Evolutionary conservation across 2,888 invertebrate genomes (phyloP).

Genomic region (Odontomyia ornata): DNA sequence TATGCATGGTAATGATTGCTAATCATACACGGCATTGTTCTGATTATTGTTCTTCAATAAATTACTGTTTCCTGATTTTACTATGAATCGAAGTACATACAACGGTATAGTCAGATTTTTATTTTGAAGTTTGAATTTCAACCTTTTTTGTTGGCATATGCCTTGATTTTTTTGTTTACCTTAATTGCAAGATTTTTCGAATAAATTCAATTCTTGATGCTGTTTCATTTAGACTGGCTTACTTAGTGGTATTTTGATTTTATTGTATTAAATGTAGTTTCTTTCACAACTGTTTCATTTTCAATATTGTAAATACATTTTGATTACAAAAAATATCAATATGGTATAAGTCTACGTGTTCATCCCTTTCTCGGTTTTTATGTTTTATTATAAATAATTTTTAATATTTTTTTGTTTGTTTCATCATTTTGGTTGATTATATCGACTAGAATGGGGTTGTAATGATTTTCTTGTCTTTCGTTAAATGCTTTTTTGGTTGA

Average conservation of each 20-base stretch:
- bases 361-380: not conserved
- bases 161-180: not conserved
- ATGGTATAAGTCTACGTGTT: not conserved
- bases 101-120: no score
- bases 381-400: not conserved
- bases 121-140: no score
- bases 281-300: no score
- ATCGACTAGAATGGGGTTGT: slow-evolving; percentile 34
- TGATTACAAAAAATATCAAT: slow-evolving; percentile 23
- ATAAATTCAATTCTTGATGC: no score
- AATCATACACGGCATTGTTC: not conserved
- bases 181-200: not conserved
- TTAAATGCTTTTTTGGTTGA: not conserved
- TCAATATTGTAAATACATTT: not conserved
- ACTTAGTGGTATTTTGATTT: not conserved
- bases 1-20: slow-evolving; percentile 17
- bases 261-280: not conserved
- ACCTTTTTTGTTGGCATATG: not conserved
- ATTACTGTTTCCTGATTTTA: slow-evolving; percentile 5
- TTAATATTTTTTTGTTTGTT: not conserved
- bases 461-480: not conserved
- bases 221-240: no score
- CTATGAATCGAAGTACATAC: not conserved
- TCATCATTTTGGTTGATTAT: slow-evolving; percentile 25
- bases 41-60: slow-evolving; percentile 32